Evolutionary conservation across 2,797 vertebrate genomes (phyloP).

Genomic region (Ciconia nigra): DNA sequence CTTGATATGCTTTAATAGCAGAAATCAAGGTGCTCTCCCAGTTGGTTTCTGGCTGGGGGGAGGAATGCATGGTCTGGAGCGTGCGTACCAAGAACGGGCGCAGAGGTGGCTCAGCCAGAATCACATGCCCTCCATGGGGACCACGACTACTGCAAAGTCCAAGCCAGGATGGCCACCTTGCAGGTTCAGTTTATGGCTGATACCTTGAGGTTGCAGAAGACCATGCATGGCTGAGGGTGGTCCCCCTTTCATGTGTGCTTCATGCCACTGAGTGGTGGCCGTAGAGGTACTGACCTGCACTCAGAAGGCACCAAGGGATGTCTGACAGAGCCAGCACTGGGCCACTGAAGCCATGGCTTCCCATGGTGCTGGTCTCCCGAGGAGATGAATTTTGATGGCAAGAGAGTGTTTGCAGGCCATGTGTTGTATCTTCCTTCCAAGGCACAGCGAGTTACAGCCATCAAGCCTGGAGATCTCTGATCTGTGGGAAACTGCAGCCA

Average conservation of each 20-base stretch:
- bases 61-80: background rate
- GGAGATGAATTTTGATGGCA: background rate
- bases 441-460: background rate
- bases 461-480: background rate
- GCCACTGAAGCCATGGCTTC: background rate
- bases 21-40: background rate
- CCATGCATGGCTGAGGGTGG: background rate
- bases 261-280: background rate
- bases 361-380: accelerated
- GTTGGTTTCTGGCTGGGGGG: background rate
- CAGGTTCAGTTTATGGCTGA: background rate
- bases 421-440: background rate
- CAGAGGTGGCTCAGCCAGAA: background rate
- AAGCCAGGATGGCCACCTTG: background rate
- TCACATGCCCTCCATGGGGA: accelerated
- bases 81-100: accelerated
- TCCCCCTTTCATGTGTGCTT: background rate
- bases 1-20: background rate
- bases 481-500: background rate
- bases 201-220: background rate
- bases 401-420: background rate
- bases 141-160: background rate
- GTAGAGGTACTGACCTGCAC: background rate
- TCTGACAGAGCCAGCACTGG: background rate
- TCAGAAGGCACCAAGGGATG: background rate